Evolutionary conservation across 2,888 invertebrate genomes (phyloP).

Genomic region (Caenorhabditis sp.): DNA sequence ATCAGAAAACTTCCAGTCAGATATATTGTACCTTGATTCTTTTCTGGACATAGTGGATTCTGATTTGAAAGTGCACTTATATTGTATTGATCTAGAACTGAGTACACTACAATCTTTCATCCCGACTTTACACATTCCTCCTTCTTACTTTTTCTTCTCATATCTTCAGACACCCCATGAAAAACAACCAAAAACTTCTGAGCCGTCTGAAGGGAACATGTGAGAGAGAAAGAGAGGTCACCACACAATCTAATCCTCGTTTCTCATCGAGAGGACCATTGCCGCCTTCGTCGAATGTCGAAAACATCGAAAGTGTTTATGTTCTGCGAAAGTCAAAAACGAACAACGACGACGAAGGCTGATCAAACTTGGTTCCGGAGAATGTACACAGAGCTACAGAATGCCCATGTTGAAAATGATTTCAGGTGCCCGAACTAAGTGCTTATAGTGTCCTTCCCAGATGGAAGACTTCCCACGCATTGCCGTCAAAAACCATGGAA

Average conservation of each 20-base stretch:
- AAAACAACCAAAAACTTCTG: slow-evolving; percentile 61
- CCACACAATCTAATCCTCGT: slow-evolving; percentile 62
- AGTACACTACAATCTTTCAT: slow-evolving; percentile 37
- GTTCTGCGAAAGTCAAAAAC: slow-evolving; percentile 23
- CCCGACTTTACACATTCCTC: slow-evolving; percentile 43
- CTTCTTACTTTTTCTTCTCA: slow-evolving; percentile 1
- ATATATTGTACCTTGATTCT: not conserved
- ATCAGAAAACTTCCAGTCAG: not conserved
- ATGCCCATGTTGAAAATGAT: slow-evolving; percentile 20
- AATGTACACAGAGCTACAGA: slow-evolving; percentile 30
- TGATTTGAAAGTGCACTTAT: not conserved
- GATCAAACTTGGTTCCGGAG: slow-evolving; percentile 46
- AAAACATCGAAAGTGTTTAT: slow-evolving; percentile 65
- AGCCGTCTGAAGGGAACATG: slow-evolving; percentile 50
- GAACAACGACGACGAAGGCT: slow-evolving; percentile 28
- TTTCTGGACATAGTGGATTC: not conserved
- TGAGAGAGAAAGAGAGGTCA: slow-evolving; percentile 41
- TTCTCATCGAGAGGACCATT: slow-evolving; percentile 53
- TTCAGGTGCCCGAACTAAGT: slow-evolving; percentile 21
- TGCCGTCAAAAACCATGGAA: slow-evolving; percentile 23
- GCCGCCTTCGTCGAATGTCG: slow-evolving; percentile 49
- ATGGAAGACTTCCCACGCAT: slow-evolving; percentile 16
- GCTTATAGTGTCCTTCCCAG: not conserved
- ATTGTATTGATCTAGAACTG: slow-evolving; percentile 28
- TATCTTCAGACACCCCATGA: slow-evolving; percentile 22